Percentiles rank a stretch among this genome's conserved stretches.
phyloP scores from a whole-genome alignment of 1,140 invertebrate genomes.

The Monochamus saltuarius region DNA sequence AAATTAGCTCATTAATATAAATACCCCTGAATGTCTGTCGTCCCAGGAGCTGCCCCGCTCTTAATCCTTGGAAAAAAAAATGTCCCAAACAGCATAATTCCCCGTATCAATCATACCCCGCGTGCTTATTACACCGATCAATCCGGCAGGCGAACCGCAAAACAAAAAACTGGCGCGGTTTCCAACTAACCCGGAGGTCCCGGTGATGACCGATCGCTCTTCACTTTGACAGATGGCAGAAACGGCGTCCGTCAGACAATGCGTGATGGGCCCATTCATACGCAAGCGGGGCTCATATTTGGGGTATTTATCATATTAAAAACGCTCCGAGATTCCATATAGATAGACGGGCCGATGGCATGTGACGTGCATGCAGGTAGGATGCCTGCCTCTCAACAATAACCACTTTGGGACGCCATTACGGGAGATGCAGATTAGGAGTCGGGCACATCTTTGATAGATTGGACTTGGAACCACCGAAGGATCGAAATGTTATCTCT shows the following conservation, averaged over 20 bases:
- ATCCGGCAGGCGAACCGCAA: not conserved
- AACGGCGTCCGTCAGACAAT: slow-evolving; percentile 40
- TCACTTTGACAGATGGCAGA: slow-evolving; percentile 49
- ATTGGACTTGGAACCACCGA: slow-evolving; percentile 12
- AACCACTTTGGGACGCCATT: slow-evolving; percentile 36
- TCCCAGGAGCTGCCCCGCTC: not conserved
- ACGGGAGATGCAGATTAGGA: slow-evolving; percentile 30
- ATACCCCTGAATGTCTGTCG: not conserved
- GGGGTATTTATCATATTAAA: slow-evolving; percentile 47
- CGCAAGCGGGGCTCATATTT: slow-evolving; percentile 33
- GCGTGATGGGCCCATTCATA: slow-evolving; percentile 20
- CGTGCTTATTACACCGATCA: slow-evolving; percentile 17
- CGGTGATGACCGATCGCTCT: slow-evolving; percentile 47
- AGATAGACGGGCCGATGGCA: slow-evolving; percentile 41
- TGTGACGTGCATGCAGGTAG: slow-evolving; percentile 40
- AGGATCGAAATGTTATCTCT: not conserved
- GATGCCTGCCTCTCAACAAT: slow-evolving; percentile 38
- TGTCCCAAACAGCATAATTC: slow-evolving; percentile 11
- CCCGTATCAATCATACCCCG: slow-evolving; percentile 16
- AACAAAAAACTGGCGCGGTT: not conserved
- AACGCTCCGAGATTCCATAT: slow-evolving; percentile 45
- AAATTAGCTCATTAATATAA: too few species aligned
- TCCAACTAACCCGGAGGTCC: slow-evolving; percentile 35
- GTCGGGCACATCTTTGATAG: slow-evolving; percentile 16
- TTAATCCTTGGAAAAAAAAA: slow-evolving; percentile 6